Conservation (phyloP, 2,113 vertebrate genomes). For the Phodopus roborovskii region DNA sequence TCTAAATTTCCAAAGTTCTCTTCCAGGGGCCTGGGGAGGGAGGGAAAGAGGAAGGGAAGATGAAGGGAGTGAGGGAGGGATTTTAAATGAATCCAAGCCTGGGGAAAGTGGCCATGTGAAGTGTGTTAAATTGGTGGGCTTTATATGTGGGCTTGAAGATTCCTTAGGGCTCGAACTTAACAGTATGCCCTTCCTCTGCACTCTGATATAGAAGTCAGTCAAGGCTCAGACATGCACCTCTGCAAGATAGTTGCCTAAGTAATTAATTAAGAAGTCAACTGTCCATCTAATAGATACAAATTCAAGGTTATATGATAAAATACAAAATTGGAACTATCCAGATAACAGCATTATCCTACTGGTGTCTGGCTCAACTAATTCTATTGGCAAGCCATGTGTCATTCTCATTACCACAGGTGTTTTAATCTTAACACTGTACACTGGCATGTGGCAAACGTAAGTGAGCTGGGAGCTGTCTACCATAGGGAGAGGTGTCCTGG, state of each 20-base stretch:
- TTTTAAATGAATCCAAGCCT: background rate
- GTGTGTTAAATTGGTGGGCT: background rate
- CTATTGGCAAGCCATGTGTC: background rate
- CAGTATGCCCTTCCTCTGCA: background rate
- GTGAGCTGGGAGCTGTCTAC: background rate
- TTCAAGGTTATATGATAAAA: conserved; percentile 22
- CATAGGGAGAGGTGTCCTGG: background rate
- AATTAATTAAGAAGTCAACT: background rate
- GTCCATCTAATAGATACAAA: background rate
- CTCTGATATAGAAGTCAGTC: background rate
- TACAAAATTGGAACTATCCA: background rate
- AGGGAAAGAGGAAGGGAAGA: too few relatives aligned
- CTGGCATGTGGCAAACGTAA: background rate
- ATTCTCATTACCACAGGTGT: background rate
- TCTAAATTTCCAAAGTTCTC: background rate
- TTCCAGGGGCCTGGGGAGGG: background rate
- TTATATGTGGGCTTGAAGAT: background rate
- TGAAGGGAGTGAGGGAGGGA: background rate
- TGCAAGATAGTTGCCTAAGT: background rate
- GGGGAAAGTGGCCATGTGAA: background rate
- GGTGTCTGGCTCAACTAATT: background rate
- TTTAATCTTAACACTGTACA: background rate
- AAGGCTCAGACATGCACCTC: background rate
- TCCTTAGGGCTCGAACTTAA: background rate
- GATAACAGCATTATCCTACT: background rate